Base-by-base conservation (phyloP, 2,888 invertebrate species). In the Amphimallon solstitiale region DNA sequence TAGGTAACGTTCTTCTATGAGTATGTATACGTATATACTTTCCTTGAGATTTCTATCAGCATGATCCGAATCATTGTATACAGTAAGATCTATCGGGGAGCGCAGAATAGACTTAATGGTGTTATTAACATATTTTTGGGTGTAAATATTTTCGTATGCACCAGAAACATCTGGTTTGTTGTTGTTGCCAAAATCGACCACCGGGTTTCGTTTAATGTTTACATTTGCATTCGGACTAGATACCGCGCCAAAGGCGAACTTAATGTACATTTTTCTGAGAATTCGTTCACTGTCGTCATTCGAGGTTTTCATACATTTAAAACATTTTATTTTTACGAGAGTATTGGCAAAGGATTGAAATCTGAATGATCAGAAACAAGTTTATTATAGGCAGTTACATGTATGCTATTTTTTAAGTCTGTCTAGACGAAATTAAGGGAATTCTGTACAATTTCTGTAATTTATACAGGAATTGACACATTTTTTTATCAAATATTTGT, bases 171-270 rank as follows among this genome's bases (percentile, higher is more conserved):
- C 56, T 56, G 56, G 56, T 23, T 12, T n/a, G 12, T 21, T 40
- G 40, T 56, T 40, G 56, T 56, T 56, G 56, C 56, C 56, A 56
- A 56, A 29, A 40, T 40, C 21, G 40, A 40, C 35, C 56, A 9
- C 23, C 38, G 56, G 29, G 9, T 37, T 56, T 15, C 23, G n/a
- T 10, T 12, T n/a, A 21, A 40, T 56, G 56, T 38, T 54, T 38
- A 40, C 38, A 19, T 54, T 54, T 21, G 38, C 38, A 23, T 23
- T 40, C 40, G 54, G 21, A 3, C 21, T 12, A 40, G 10, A n/a
- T 37, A 35, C 2, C 35, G 10, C 51, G n/a, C 38, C 54, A 38
- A 49, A 54, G 12, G 38, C 12, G 21, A 56, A 9, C 40, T 29
- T 43, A 56, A 56, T 56, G 56, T 35, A 38, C 54, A 15, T 21